Base-by-base conservation (phyloP, 1,140 invertebrate genomes). In the Ips typographus region DNA sequence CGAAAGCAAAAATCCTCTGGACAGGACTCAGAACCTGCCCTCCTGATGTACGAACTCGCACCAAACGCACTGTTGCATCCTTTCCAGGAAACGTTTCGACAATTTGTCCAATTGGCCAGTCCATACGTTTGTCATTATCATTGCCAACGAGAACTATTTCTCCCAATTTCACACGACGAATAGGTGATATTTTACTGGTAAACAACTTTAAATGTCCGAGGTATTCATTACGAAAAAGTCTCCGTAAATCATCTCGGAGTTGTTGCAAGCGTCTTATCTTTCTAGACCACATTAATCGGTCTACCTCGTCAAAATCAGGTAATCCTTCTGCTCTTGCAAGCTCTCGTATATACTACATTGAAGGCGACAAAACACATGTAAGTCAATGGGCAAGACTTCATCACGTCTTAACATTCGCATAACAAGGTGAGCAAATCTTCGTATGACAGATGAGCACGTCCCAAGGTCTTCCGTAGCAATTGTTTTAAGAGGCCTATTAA, bases 401-500 rank as follows among this genome's bases (percentile, higher is more conserved):
- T 22, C 22, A 22, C 22, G 22, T 22, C 22, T 22, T 22, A 0
- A 22, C 22, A 22, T 22, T 22, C 22, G 22, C 22, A 22, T 22
- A 22, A 22, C 22, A 22, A 22, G 22, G 22, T 22, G 22, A 55
- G 36, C 40, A 82, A 60, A 51, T 81, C 78, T 59, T 81, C 77
- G 41, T 73, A 73, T 53, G 61, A 63, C n/a, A 80, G 57, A 39
- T 40, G 55, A 1, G 75, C 71, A 44, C 65, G 72, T 53, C 77
- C 78, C 1, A 81, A 58, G 60, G 71, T 73, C 56, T 73, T 72
- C 3, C 73, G 62, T 43, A 80, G 68, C 41, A 76, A 49, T 39
- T 66, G 51, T 66, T 83, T 82, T 5, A 78, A 53, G 2, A 82
- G 40, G 0, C 77, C 58, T 6, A 83, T 75, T n/a, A 85, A 22